Evolutionary conservation across 2,797 vertebrate genomes (phyloP).

Genomic region (Rhynchotus rufescens): DNA sequence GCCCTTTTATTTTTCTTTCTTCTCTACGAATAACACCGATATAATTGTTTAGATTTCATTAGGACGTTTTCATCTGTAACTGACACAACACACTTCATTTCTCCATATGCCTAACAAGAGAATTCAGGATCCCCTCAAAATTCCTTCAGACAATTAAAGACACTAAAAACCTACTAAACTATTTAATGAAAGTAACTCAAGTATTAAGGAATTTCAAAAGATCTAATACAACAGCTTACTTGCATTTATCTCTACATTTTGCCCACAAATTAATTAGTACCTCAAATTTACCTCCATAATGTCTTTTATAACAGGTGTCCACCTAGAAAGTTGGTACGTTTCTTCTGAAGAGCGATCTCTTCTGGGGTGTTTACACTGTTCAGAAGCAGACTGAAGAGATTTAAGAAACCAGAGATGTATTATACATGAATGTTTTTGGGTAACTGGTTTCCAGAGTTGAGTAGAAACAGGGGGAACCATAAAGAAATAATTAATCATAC

Average conservation of each 20-base stretch:
- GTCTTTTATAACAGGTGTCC: slow-evolving; percentile 96
- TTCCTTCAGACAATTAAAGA: not conserved
- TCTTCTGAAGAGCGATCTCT: slow-evolving; percentile 89
- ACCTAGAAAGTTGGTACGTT: slow-evolving; percentile 93
- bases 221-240: not conserved
- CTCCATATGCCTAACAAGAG: not conserved
- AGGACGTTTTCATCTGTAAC: not conserved
- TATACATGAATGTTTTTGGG: not conserved
- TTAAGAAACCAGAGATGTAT: not conserved
- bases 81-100: not conserved
- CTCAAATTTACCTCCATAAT: slow-evolving; percentile 90
- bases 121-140: not conserved
- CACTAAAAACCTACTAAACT: not conserved
- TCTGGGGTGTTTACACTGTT: slow-evolving; percentile 82
- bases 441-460: not conserved
- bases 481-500: not conserved
- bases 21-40: not conserved
- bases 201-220: not conserved
- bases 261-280: not conserved
- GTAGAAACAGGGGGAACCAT: not conserved
- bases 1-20: not conserved
- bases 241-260: not conserved
- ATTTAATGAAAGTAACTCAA: not conserved
- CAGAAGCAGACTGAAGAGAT: slow-evolving; percentile 52
- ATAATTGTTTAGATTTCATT: not conserved